Evolutionary conservation across 2,113 vertebrate species (phyloP).

Genomic region (Dermatemys mawii): DNA sequence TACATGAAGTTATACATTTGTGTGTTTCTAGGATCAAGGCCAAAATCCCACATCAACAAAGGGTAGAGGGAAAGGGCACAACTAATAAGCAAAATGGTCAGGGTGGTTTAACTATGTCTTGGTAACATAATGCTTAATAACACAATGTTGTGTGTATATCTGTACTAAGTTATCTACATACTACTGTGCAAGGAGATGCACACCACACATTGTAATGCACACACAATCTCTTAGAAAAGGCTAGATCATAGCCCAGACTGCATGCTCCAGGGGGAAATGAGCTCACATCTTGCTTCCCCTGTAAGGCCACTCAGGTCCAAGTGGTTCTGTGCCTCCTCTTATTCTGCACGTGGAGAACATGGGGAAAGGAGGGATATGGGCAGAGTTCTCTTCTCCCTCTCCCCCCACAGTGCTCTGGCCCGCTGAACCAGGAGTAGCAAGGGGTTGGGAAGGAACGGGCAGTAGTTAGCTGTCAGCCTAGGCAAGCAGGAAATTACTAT

Average conservation of each 20-base stretch:
- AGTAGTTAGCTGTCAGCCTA: neutral
- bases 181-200: accelerated
- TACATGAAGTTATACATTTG: neutral
- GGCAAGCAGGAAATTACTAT: neutral
- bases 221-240: neutral
- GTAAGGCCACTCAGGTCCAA: neutral
- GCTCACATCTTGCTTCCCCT: neutral
- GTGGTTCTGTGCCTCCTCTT: neutral
- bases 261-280: neutral
- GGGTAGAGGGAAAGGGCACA: neutral
- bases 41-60: neutral
- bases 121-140: accelerated
- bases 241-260: neutral
- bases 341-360: neutral
- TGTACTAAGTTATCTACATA: neutral
- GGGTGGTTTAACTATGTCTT: accelerated
- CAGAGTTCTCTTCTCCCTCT: neutral
- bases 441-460: neutral
- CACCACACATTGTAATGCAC: accelerated
- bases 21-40: accelerated
- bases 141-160: neutral
- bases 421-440: neutral
- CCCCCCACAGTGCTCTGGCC: neutral
- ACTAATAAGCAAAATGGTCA: accelerated
- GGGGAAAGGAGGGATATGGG: neutral